Conservation (phyloP, 2,113 vertebrate genomes). For the Ceyx melanurus region DNA sequence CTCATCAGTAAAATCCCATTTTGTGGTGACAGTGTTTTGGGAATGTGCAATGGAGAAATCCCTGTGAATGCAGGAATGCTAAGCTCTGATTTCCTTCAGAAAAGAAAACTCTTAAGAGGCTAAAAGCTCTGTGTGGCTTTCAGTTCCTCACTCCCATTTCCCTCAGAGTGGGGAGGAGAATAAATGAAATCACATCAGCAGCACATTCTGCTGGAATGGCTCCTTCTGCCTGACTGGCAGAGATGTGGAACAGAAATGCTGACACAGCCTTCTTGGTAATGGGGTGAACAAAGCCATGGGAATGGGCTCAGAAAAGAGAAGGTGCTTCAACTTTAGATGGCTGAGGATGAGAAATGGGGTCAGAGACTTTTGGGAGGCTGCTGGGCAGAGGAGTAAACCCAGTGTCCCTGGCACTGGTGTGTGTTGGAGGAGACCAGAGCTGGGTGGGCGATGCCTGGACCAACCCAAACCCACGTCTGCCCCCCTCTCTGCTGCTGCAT, state of each 20-base stretch:
- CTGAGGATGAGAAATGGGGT: neutral
- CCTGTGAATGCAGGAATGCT: neutral
- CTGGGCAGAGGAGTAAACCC: neutral
- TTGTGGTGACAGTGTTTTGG: neutral
- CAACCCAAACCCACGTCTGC: neutral
- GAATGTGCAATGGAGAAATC: neutral
- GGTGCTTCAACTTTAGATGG: neutral
- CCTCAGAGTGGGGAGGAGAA: neutral
- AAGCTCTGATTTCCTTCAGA: neutral
- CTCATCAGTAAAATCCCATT: neutral
- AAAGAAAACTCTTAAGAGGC: neutral
- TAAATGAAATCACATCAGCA: neutral
- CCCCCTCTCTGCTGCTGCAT: accelerated
- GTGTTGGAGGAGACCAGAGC: neutral
- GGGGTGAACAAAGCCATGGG: neutral
- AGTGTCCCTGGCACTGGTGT: neutral
- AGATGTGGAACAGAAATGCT: neutral
- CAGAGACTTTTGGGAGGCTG: neutral
- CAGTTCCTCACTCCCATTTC: neutral
- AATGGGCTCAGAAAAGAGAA: neutral
- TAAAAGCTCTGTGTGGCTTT: neutral
- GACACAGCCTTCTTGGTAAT: neutral
- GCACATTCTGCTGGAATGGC: neutral
- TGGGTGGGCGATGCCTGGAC: accelerated
- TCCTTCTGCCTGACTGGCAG: neutral